These are phyloP conservation scores for Drosophila paranaensis DNA, from an alignment of 2,888 invertebrate genomes.

Conservation along the genomic window DNA sequence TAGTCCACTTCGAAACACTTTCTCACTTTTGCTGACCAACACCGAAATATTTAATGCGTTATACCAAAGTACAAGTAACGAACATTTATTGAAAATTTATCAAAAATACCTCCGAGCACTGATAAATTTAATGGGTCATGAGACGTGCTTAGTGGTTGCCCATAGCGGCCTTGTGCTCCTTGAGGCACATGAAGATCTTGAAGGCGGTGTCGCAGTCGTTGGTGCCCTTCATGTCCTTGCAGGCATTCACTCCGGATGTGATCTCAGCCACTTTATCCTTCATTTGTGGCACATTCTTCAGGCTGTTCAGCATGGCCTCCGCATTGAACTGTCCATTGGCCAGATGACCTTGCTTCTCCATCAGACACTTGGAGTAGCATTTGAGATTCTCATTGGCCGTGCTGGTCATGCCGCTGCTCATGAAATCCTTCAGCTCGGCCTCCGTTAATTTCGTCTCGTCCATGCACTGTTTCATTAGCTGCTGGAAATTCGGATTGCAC, in stretches of 20 bases:
- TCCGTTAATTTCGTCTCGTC: constrained; percentile 58
- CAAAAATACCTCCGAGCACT: constrained; percentile 7
- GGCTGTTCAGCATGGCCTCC: constrained; percentile 42
- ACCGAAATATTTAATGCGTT: constrained; percentile 32
- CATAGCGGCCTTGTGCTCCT: constrained; percentile 58
- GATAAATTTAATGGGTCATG: not conserved
- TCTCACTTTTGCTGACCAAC: not conserved
- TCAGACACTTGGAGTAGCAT: constrained; percentile 77
- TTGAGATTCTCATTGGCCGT: constrained; percentile 71
- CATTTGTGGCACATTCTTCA: constrained; percentile 60
- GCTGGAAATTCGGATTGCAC: constrained; percentile 58
- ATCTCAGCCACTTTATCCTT: constrained; percentile 66
- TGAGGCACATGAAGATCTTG: constrained; percentile 75
- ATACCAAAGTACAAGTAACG: constrained; percentile 15
- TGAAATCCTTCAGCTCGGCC: constrained; percentile 63
- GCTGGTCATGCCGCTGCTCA: constrained; percentile 50
- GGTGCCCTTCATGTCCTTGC: constrained; percentile 73
- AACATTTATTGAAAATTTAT: constrained; percentile 38
- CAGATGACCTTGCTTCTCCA: constrained; percentile 78
- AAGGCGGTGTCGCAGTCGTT: constrained; percentile 81
- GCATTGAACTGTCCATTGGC: constrained; percentile 72
- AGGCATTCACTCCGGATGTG: constrained; percentile 62
- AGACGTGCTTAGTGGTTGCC: constrained; percentile 25
- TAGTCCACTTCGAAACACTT: not conserved
- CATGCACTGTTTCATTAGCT: constrained; percentile 70